Conservation (phyloP, 2,797 vertebrate species). For the Syndactyla subalaris region DNA sequence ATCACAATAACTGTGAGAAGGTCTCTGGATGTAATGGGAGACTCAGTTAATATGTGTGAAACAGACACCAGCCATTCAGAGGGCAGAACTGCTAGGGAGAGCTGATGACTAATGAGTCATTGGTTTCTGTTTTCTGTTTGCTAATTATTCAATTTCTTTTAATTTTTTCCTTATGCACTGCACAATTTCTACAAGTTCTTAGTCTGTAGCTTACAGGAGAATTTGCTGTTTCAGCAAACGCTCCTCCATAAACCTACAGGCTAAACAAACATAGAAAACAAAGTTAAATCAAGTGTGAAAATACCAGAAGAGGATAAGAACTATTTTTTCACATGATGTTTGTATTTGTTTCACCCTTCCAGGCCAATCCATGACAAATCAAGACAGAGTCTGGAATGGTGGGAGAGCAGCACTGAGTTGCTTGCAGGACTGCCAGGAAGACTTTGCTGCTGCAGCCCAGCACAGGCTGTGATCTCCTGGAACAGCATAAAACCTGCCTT, state of each 20-base stretch:
- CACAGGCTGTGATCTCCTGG: background rate
- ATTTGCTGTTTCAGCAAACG: background rate
- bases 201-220: background rate
- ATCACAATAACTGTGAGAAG: background rate
- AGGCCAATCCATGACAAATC: background rate
- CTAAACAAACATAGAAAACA: background rate
- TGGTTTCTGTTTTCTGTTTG: background rate
- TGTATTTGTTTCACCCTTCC: background rate
- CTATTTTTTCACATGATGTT: background rate
- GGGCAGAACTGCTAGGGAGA: background rate
- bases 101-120: background rate
- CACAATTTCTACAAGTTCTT: background rate
- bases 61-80: background rate
- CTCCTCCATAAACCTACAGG: background rate
- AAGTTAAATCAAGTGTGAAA: background rate
- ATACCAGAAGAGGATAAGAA: background rate
- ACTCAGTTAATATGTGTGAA: background rate
- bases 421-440: background rate
- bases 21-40: background rate
- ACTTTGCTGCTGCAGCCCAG: background rate
- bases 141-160: background rate
- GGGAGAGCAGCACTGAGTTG: background rate
- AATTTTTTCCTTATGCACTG: constrained; percentile 6
- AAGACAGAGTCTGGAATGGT: background rate
- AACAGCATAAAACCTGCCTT: background rate